Evolutionary conservation across 2,888 invertebrate genomes (phyloP).

Genomic region (Lobophora halterata): DNA sequence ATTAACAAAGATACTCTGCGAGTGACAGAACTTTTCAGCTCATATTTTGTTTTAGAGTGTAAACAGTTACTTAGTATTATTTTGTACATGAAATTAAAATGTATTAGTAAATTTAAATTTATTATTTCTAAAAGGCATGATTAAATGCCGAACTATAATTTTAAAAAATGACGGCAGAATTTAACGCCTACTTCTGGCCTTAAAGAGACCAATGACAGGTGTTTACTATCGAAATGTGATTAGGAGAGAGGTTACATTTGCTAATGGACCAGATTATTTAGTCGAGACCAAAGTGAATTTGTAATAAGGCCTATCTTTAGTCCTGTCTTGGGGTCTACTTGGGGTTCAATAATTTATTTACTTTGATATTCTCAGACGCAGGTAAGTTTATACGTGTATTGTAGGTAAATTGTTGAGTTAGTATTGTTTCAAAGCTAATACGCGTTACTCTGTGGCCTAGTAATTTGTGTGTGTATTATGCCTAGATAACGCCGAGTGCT

Average conservation of each 20-base stretch:
- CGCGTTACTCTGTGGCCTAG: no score
- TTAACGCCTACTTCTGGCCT: slow-evolving; percentile 3
- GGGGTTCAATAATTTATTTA: slow-evolving; percentile 61
- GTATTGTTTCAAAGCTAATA: slow-evolving; percentile 19
- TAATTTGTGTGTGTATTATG: no score
- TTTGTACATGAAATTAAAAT: no score
- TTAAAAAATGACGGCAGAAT: neutral
- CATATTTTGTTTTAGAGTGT: no score
- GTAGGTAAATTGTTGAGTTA: slow-evolving; percentile 27
- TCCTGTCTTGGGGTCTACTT: slow-evolving; percentile 36
- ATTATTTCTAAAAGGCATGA: no score
- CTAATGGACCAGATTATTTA: slow-evolving; percentile 63
- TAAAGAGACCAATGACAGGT: slow-evolving; percentile 42
- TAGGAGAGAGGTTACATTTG: slow-evolving; percentile 50
- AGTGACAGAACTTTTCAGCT: no score
- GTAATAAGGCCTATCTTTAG: slow-evolving; percentile 61
- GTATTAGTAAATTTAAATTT: no score
- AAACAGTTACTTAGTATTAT: no score
- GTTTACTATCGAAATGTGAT: slow-evolving; percentile 66
- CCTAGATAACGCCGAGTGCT: no score
- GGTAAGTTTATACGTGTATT: slow-evolving; percentile 8
- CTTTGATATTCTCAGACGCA: slow-evolving; percentile 41
- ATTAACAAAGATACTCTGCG: no score
- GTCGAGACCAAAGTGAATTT: slow-evolving; percentile 65
- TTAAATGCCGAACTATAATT: no score